phyloP scores from a whole-genome alignment of 2,113 vertebrate genomes.

The Reinhardtius hippoglossoides region DNA sequence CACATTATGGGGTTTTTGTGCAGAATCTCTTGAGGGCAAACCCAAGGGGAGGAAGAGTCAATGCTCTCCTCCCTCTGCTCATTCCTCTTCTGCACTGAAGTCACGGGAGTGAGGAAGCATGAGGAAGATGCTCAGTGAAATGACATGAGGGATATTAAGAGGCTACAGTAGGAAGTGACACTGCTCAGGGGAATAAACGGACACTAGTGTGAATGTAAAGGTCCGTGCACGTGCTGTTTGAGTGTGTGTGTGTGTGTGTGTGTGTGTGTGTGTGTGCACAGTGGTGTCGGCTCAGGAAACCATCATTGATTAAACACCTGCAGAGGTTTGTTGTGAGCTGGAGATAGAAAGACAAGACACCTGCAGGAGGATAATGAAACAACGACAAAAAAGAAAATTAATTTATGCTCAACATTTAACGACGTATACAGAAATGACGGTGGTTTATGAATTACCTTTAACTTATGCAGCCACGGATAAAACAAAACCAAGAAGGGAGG shows the following conservation, averaged over 20 bases:
- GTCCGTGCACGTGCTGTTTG: not conserved
- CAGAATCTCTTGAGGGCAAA: slow-evolving; percentile 34
- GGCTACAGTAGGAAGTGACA: not conserved
- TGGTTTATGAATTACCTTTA: not conserved
- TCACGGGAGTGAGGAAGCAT: slow-evolving; percentile 1
- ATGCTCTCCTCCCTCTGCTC: slow-evolving; percentile 7
- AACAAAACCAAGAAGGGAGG: not conserved
- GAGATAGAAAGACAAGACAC: no score
- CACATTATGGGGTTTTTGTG: slow-evolving; percentile 33
- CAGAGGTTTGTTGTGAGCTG: no score
- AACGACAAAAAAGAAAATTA: no score
- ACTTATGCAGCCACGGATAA: slow-evolving; percentile 11
- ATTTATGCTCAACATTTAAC: not conserved
- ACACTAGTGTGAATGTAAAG: no score
- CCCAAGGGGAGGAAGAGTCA: slow-evolving; percentile 19
- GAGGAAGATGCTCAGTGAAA: slow-evolving; percentile 14
- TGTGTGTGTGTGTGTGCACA: no score
- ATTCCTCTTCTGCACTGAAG: slow-evolving; percentile 1
- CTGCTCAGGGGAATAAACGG: no score
- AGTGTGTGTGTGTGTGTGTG: no score
- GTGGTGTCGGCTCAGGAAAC: no score
- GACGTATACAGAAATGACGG: not conserved
- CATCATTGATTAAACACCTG: no score
- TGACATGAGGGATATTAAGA: not conserved
- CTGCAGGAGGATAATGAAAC: no score